Base-by-base conservation (phyloP, 2,888 invertebrate species). In the Chorisops tibialis region DNA sequence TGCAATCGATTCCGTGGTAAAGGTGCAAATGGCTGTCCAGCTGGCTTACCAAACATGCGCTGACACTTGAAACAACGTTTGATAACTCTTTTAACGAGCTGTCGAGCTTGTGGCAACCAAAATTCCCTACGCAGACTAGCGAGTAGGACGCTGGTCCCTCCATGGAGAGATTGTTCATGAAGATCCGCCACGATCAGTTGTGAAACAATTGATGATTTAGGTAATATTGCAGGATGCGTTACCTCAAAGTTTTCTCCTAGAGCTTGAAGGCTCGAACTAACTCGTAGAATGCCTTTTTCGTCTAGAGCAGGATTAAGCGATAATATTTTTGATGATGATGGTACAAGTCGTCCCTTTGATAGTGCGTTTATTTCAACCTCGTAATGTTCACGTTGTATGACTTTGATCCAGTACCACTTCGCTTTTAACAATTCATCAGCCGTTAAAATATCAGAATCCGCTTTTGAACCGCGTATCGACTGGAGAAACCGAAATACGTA, bases 21-120 rank as follows among this genome's bases (percentile, higher is more conserved):
- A 14, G 61, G 61, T 7, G 58, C 47, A 39, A 61, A 61, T 3
- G 43, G 21, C 21, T 61, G 49, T 19, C 43, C 35, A 6, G 41
- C 56, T 16, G 62, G 16, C 35, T 58, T 37, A 39, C 43, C 49
- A n/a, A 39, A 37, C 22, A 64, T 22, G 16, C 47, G n/a, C 11
- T 61, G 60, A 49, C 64, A 58, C 3, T 56, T 47, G 16, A 61
- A 54, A 54, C 64, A 64, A 5, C 41, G n/a, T n/a, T 45, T 54
- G 11, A 43, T 63, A 11, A 61, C 11, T 2, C 5, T 39, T 41
- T 63, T 63, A 4, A 63, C 14, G 3, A 41, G n/a, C 39, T 52
- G 61, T 6, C 61, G 35, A 11, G 18, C 50, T 11, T 43, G 58
- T 9, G 50, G 11, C 16, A 62, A 24, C 50, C 58, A 56, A 12